Percentiles rank a stretch among this genome's conserved stretches.
Evolutionary conservation across 1,140 invertebrate species (phyloP).

Genomic region (Drosophila nannoptera): DNA sequence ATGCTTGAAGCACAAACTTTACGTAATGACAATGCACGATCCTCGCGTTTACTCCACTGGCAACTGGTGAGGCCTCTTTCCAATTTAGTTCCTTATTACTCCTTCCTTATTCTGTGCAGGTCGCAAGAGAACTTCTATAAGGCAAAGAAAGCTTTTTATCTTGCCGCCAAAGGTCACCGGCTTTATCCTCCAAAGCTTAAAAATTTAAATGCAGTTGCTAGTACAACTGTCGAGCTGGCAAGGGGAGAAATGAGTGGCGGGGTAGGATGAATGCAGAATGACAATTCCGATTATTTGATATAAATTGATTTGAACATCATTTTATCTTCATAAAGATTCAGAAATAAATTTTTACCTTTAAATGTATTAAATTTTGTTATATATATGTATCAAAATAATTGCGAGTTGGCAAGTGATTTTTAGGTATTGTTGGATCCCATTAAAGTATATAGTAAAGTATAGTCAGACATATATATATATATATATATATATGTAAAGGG

Average conservation of each 20-base stretch:
- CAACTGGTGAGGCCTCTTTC: conserved; percentile 87
- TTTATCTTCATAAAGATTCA: no score
- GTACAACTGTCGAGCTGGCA: conserved; percentile 80
- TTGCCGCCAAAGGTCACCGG: conserved; percentile 66
- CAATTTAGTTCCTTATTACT: background rate
- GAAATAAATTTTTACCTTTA: no score
- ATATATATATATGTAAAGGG: no score
- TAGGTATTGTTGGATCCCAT: no score
- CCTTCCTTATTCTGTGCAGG: background rate
- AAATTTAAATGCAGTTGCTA: no score
- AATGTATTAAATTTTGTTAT: background rate
- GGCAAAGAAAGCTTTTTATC: background rate
- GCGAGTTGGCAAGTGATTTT: background rate
- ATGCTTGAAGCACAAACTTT: conserved; percentile 89
- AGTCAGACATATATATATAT: no score
- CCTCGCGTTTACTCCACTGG: conserved; percentile 98
- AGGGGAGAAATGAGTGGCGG: conserved; percentile 91
- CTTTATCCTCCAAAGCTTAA: conserved; percentile 90
- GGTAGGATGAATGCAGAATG: no score
- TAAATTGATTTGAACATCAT: no score
- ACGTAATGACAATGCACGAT: conserved; percentile 91
- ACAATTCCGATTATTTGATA: no score
- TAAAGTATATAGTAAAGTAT: no score
- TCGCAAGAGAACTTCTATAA: background rate
- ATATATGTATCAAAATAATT: conserved; percentile 10